These are phyloP conservation scores for Tachina grossa DNA, from an alignment of 2,888 invertebrate species.

Conservation along the genomic window DNA sequence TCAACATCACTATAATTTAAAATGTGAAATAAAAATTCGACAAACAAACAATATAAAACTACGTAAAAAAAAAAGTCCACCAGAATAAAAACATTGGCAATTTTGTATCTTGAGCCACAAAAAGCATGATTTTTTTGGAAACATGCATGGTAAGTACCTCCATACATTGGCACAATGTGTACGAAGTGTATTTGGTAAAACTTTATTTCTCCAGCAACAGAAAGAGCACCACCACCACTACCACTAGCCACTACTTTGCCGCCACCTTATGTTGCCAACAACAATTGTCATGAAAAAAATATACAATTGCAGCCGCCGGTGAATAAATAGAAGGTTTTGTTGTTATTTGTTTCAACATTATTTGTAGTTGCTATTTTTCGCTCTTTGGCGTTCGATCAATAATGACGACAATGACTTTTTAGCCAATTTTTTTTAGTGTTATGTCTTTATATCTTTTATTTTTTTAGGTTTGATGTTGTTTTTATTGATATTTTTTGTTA, in stretches of 20 bases:
- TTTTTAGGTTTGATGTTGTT: constrained; percentile 47
- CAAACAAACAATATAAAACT: background rate
- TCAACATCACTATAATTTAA: constrained; percentile 53
- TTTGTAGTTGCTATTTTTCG: constrained; percentile 36
- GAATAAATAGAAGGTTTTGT: constrained; percentile 23
- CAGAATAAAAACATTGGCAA: constrained; percentile 19
- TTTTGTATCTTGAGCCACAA: constrained; percentile 12
- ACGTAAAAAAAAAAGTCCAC: background rate
- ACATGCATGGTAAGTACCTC: constrained; percentile 38
- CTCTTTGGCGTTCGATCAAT: constrained; percentile 57
- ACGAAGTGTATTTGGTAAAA: constrained; percentile 39
- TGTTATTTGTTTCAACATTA: constrained; percentile 41
- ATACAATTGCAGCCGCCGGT: constrained; percentile 60
- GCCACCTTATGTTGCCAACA: constrained; percentile 26
- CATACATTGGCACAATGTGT: constrained; percentile 58
- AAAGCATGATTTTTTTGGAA: background rate
- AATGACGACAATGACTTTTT: constrained; percentile 61
- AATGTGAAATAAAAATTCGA: constrained; percentile 49
- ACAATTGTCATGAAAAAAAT: constrained; percentile 32
- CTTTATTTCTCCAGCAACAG: constrained; percentile 53
- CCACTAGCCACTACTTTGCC: background rate
- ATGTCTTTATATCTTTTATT: constrained; percentile 50
- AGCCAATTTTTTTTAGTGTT: constrained; percentile 40
- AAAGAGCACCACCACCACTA: constrained; percentile 38
- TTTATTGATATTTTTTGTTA: constrained; percentile 16